A percentile compares a stretch with the other conserved stretches of the same genome.
These are phyloP conservation scores for Drosophila macrospina DNA, from an alignment of 2,888 invertebrate genomes.

Conservation along the genomic window DNA sequence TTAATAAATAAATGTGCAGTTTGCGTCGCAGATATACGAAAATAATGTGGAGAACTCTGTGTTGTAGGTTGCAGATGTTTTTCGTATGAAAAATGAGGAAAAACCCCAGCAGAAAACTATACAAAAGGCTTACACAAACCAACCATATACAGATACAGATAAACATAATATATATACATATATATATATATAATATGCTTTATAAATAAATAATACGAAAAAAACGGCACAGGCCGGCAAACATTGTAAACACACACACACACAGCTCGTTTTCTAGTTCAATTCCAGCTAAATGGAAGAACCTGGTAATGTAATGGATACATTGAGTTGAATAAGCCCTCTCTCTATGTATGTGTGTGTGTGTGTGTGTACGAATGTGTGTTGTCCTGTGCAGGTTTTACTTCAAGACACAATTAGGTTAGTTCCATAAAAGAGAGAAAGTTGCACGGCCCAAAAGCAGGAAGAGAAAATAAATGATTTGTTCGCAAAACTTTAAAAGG, in stretches of 20 bases:
- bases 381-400: conserved; percentile 42
- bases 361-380: conserved; percentile 17
- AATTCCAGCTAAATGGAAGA: conserved; percentile 74
- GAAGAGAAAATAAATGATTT: conserved; percentile 18
- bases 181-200: conserved; percentile 8
- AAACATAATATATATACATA: background rate
- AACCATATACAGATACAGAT: background rate
- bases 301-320: conserved; percentile 73
- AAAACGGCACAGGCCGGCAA: conserved; percentile 27
- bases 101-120: conserved; percentile 8
- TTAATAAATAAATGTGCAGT: conserved; percentile 77
- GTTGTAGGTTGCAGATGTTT: conserved; percentile 19
- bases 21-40: conserved; percentile 1
- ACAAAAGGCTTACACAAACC: conserved; percentile 7
- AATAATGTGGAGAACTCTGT: conserved; percentile 14
- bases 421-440: conserved; percentile 46
- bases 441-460: background rate
- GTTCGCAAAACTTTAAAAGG: conserved; percentile 30
- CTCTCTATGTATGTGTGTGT: background rate
- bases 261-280: conserved; percentile 74
- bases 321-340: conserved; percentile 39
- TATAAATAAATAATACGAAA: conserved; percentile 48
- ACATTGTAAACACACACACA: conserved; percentile 43
- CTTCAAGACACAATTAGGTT: conserved; percentile 74
- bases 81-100: conserved; percentile 13